These are phyloP conservation scores for Alca torda DNA, from an alignment of 2,797 vertebrate species.

Conservation along the genomic window DNA sequence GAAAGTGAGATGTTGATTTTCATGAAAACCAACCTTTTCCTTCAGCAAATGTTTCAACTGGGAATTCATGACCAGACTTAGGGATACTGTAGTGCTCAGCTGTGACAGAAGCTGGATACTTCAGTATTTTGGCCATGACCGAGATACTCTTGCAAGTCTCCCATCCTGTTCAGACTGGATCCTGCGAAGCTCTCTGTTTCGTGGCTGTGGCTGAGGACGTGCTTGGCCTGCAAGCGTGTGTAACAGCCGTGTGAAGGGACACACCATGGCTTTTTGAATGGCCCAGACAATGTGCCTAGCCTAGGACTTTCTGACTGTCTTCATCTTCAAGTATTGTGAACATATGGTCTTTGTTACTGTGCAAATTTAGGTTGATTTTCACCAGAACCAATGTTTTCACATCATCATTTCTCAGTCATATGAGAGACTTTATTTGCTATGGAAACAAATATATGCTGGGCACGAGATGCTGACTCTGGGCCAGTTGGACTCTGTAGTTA, in stretches of 20 bases:
- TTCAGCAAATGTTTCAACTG: neutral
- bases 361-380: constrained; percentile 65
- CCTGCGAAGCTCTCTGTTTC: neutral
- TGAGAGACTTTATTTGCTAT: constrained; percentile 65
- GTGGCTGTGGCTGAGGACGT: neutral
- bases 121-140: neutral
- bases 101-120: neutral
- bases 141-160: neutral
- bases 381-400: constrained; percentile 66
- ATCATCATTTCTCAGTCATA: constrained; percentile 63
- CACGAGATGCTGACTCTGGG: constrained; percentile 63
- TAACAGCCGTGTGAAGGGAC: neutral
- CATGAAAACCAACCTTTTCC: neutral
- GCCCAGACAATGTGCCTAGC: neutral
- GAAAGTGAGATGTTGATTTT: constrained; percentile 12
- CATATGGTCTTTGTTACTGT: constrained; percentile 59
- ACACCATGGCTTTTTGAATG: neutral
- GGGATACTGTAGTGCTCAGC: neutral
- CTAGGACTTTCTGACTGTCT: constrained; percentile 30
- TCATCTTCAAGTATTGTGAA: constrained; percentile 23
- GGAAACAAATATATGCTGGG: constrained; percentile 68
- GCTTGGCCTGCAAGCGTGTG: neutral
- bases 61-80: neutral
- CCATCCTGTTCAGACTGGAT: neutral
- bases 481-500: constrained; percentile 64